Evolutionary conservation across 1,140 invertebrate genomes (phyloP).

Genomic region (Cyrtorhinus lividipennis): DNA sequence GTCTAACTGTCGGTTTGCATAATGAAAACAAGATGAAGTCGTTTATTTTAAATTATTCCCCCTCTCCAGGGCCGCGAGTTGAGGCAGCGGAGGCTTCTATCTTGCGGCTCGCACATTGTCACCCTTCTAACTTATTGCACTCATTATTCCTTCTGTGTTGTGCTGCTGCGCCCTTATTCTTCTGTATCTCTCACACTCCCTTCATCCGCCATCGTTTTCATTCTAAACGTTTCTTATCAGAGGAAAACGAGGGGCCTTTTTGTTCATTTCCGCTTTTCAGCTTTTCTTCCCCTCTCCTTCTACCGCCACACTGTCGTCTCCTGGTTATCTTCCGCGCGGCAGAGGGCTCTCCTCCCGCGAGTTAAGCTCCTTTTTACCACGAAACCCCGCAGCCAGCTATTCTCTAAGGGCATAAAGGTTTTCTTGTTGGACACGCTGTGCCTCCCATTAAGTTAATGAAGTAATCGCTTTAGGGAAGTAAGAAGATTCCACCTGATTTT

Average conservation of each 20-base stretch:
- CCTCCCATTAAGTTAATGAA: neutral
- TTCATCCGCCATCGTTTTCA: neutral
- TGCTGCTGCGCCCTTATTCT: neutral
- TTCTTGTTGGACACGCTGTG: neutral
- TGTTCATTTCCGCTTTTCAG: slow-evolving; percentile 13
- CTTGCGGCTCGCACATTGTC: slow-evolving; percentile 11
- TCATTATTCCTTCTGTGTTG: slow-evolving; percentile 10
- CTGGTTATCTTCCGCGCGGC: neutral
- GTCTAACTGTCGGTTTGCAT: slow-evolving; percentile 16
- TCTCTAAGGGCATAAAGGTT: neutral
- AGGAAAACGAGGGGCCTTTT: slow-evolving; percentile 12
- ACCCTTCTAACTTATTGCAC: slow-evolving; percentile 13
- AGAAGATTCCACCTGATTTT: neutral
- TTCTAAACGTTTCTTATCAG: slow-evolving; percentile 4
- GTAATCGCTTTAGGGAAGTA: neutral
- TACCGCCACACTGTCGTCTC: neutral
- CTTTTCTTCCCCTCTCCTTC: no score
- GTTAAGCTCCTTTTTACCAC: neutral
- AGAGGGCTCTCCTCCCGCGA: neutral
- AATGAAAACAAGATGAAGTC: slow-evolving; percentile 17
- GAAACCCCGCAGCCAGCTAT: neutral
- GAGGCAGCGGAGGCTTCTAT: no score
- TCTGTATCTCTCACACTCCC: neutral
- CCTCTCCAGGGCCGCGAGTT: neutral
- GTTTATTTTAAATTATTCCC: slow-evolving; percentile 16